phyloP scores from a whole-genome alignment of 2,797 vertebrate genomes.

The Enteromius trimaculatus region DNA sequence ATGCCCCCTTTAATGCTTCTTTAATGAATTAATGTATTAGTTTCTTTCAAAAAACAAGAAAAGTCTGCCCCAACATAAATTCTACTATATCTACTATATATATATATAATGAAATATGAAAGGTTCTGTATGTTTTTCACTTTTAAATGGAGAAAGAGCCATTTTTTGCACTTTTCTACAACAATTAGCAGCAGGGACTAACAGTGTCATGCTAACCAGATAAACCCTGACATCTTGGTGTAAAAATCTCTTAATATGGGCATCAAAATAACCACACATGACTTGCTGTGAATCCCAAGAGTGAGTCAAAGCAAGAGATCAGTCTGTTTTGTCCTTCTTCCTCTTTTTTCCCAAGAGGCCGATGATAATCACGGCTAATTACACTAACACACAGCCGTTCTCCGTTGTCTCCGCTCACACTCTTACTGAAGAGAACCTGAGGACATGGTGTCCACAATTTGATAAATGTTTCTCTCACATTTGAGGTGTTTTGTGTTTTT shows the following conservation, averaged over 20 bases:
- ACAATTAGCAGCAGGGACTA: not conserved
- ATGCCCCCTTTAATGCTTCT: no score
- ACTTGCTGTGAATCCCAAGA: not conserved
- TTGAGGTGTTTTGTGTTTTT: not conserved
- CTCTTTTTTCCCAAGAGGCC: not conserved
- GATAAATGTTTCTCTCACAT: not conserved
- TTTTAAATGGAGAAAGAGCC: no score
- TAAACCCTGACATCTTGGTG: not conserved
- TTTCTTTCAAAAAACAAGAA: not conserved
- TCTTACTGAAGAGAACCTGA: not conserved
- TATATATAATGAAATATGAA: not conserved
- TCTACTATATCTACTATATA: no score
- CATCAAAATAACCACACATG: not conserved
- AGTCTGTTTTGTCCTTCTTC: constrained; percentile 3
- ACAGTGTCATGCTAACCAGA: not conserved
- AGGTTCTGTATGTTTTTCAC: not conserved
- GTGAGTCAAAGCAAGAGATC: not conserved
- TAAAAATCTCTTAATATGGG: not conserved
- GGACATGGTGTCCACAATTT: not conserved
- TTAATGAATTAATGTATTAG: no score
- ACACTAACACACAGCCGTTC: not conserved
- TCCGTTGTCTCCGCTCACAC: not conserved
- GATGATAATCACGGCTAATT: constrained; percentile 15
- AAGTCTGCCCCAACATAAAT: not conserved
- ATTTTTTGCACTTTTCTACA: not conserved